Evolutionary conservation across 2,888 invertebrate species (phyloP).

Genomic region (Argynnis bischoffii): DNA sequence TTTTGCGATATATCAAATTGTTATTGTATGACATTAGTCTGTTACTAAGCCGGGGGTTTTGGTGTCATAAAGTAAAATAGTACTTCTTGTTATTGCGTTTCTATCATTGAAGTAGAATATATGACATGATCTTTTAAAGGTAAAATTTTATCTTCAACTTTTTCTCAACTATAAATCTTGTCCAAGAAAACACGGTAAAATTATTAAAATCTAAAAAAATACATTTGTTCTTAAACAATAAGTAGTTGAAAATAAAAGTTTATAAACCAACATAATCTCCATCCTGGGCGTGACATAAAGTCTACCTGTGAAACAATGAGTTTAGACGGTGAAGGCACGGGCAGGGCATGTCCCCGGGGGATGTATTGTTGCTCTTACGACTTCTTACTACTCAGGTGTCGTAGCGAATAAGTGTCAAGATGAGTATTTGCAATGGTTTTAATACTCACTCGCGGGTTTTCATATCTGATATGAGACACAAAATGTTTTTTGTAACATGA

Average conservation of each 20-base stretch:
- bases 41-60: no score
- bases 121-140: no score
- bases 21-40: no score
- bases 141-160: no score
- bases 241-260: background rate
- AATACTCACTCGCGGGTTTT: slow-evolving; percentile 8
- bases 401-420: slow-evolving; percentile 17
- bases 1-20: no score
- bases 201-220: background rate
- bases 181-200: no score
- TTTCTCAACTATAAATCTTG: no score
- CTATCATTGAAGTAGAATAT: no score
- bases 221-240: background rate
- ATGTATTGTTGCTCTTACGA: slow-evolving; percentile 18
- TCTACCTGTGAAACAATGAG: slow-evolving; percentile 11
- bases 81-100: no score
- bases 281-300: background rate
- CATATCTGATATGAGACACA: background rate
- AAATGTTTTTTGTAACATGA: no score
- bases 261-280: background rate
- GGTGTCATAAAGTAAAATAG: no score
- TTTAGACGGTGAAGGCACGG: background rate
- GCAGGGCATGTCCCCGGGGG: slow-evolving; percentile 1
- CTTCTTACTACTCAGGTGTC: slow-evolving; percentile 13
- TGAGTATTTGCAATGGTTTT: slow-evolving; percentile 18